phyloP scores from a whole-genome alignment of 2,113 vertebrate species.

The Tor tambroides region DNA sequence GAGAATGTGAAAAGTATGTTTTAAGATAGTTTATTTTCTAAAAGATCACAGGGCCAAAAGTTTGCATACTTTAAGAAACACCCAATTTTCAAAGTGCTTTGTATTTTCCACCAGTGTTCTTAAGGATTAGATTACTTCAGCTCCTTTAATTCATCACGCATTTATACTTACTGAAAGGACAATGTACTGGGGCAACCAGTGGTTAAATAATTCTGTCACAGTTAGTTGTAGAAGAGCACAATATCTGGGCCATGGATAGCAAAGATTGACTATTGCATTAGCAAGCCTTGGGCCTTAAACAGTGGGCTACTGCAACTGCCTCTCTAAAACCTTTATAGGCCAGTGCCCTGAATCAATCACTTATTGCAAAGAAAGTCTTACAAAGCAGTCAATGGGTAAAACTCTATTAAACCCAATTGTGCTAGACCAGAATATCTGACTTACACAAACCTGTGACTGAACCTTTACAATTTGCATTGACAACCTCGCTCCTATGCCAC shows the following conservation, averaged over 20 bases:
- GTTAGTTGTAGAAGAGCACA: slow-evolving; percentile 4
- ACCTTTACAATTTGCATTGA: background rate
- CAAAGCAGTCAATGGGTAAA: background rate
- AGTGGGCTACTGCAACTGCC: background rate
- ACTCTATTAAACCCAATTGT: slow-evolving; percentile 11
- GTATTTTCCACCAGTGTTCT: background rate
- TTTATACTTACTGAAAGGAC: slow-evolving; percentile 5
- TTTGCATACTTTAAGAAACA: background rate
- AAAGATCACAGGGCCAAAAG: background rate
- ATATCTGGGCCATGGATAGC: background rate
- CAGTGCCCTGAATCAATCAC: background rate
- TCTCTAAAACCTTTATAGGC: slow-evolving; percentile 7
- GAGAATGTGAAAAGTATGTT: background rate
- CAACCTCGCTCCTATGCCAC: background rate
- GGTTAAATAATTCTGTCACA: background rate
- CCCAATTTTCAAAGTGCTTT: background rate
- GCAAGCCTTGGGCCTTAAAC: background rate
- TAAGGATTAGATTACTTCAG: background rate
- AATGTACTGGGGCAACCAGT: slow-evolving; percentile 6
- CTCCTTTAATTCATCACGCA: background rate
- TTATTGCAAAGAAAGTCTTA: background rate
- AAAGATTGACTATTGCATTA: background rate
- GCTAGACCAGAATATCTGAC: background rate
- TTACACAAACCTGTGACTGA: background rate
- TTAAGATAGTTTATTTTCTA: background rate